These are phyloP conservation scores for Cossypha polioptera DNA, from an alignment of 2,797 vertebrate species.

Conservation along the genomic window DNA sequence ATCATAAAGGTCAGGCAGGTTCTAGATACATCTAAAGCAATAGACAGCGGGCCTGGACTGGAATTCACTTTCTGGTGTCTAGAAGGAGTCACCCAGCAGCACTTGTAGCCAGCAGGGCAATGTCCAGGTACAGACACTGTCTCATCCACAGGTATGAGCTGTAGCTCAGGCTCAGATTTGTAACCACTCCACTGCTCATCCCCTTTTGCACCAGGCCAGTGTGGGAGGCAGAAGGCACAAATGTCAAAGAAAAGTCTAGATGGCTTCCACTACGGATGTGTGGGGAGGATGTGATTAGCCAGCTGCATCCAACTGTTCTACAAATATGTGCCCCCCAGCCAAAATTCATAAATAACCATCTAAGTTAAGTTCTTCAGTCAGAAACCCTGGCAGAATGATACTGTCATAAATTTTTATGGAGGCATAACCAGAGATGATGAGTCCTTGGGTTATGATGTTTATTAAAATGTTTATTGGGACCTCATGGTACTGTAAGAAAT, in stretches of 20 bases:
- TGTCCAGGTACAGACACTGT: background rate
- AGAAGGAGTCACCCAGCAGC: background rate
- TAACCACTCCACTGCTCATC: background rate
- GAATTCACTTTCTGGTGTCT: background rate
- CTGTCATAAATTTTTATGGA: conserved; percentile 60
- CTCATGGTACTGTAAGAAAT: conserved; percentile 69
- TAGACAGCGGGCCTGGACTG: background rate
- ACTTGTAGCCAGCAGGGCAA: background rate
- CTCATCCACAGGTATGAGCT: background rate
- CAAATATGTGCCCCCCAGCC: background rate
- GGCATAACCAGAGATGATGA: conserved; percentile 57
- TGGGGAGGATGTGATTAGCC: conserved; percentile 30
- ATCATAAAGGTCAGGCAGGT: background rate
- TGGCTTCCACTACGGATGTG: background rate
- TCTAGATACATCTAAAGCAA: background rate
- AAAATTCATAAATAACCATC: conserved; percentile 43
- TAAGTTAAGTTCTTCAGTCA: conserved; percentile 54
- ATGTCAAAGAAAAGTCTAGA: background rate
- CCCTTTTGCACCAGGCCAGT: background rate
- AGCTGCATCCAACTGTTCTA: conserved; percentile 31
- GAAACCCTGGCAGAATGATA: conserved; percentile 17
- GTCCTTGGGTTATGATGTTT: conserved; percentile 64
- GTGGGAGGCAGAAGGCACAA: background rate
- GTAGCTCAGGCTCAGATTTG: background rate
- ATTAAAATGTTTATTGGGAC: conserved; percentile 75